Base-by-base conservation (phyloP, 2,888 invertebrate species). In the Creontiades dilutus region DNA sequence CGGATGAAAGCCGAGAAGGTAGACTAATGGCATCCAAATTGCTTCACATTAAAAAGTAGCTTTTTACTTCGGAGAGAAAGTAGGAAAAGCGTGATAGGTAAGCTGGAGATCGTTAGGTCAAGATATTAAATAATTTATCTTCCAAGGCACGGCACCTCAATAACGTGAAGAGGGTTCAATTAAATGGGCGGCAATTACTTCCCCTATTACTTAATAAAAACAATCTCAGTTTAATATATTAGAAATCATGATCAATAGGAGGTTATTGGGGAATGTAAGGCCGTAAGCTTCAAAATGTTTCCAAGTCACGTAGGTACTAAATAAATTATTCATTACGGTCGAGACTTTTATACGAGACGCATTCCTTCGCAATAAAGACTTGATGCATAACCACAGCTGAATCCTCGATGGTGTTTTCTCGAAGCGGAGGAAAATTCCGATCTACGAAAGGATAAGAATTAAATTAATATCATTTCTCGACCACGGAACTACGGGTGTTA, bases 251-350 rank as follows among this genome's bases (percentile, higher is more conserved):
- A 37, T 37, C 37, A 37, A 7, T 61, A 9, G 61, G 14, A 4
- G 68, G 68, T 23, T 68, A 19, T 68, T 23, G 19, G 9, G 61
- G 61, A 68, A 68, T 68, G 68, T 68, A 68, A 23, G 52, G 52
- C 11, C 16, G 52, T 23, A 9, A n/a, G 23, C 61, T 61, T 9
- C 3, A 61, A 68, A 23, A 68, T 68, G 23, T 68, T n/a, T 68
- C 27, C 12, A 23, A 12, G 19, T 68, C 19, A 68, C 27, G 68
- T 57, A 68, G 52, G 12, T 68, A 68, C 37, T 12, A 23, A 12
- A 23, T 68, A 68, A 68, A 68, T 68, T 23, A 68, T 23, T 68
- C 27, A 68, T 68, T 23, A 23, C 7, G 19, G 23, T 5, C 27
- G 7, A 23, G 68, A 68, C 37, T 37, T 37, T 37, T 37, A n/a